Conservation (phyloP, 1,140 invertebrate genomes). For the Archegozetes longisetosus region DNA sequence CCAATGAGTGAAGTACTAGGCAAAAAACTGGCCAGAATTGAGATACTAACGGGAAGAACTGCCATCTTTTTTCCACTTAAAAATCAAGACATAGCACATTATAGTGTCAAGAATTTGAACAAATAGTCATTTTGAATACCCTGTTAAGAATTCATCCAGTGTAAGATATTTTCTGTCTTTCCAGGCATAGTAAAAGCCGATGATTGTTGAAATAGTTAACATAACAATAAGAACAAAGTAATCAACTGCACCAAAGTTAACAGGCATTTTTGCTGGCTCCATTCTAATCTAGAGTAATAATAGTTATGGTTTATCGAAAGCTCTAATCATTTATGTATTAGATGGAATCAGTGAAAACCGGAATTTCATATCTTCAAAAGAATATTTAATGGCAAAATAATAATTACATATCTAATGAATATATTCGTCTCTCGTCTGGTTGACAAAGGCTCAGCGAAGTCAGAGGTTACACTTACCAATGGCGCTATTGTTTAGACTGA, state of each 20-base stretch:
- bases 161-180: constrained; percentile 20
- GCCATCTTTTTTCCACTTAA: constrained; percentile 17
- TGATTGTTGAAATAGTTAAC: constrained; percentile 24
- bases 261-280: not conserved
- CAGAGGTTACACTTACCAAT: too few relatives aligned
- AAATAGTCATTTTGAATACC: not conserved
- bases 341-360: too few relatives aligned
- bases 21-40: constrained; percentile 24
- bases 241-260: constrained; percentile 17
- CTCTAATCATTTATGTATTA: too few relatives aligned
- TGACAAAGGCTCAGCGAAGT: too few relatives aligned
- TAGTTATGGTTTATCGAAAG: too few relatives aligned
- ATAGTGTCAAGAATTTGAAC: not conserved
- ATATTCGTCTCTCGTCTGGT: too few relatives aligned
- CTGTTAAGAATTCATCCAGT: constrained; percentile 21
- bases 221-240: constrained; percentile 25
- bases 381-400: too few relatives aligned
- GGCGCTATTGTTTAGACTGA: too few relatives aligned
- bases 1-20: constrained; percentile 24
- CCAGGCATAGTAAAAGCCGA: constrained; percentile 25
- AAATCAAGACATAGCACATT: too few relatives aligned
- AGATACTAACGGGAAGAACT: constrained; percentile 22
- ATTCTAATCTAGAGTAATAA: too few relatives aligned
- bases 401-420: too few relatives aligned
- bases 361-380: too few relatives aligned